These are phyloP conservation scores for Ceratitis capitata DNA, from an alignment of 1,140 invertebrate genomes.

Conservation along the genomic window DNA sequence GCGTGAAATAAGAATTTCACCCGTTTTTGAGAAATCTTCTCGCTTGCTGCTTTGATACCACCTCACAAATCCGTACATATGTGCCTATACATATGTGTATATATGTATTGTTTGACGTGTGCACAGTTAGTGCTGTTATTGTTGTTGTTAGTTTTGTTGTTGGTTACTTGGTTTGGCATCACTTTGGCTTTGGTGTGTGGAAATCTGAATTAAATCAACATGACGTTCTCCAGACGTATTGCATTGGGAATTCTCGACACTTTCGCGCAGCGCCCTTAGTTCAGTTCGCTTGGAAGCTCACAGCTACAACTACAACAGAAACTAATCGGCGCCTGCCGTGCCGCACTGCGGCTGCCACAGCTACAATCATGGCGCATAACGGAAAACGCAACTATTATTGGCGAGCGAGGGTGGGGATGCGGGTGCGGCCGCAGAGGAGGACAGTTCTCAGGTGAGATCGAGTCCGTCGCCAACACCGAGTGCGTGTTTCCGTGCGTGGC, in stretches of 20 bases:
- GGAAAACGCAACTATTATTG: not conserved
- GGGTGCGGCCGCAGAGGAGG: not conserved
- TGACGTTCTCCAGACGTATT: constrained; percentile 39
- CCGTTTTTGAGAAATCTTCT: not conserved
- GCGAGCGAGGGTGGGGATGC: not conserved
- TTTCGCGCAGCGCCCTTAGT: not conserved
- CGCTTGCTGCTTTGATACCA: not conserved
- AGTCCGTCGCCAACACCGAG: not conserved
- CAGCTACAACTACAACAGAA: no score
- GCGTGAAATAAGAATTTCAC: constrained; percentile 43
- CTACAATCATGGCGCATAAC: not conserved
- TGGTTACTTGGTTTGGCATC: not conserved
- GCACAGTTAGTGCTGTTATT: not conserved
- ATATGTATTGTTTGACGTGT: not conserved
- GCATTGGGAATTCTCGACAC: constrained; percentile 39
- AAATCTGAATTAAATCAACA: constrained; percentile 43
- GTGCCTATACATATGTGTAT: no score
- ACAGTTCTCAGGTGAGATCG: not conserved
- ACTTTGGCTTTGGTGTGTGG: not conserved
- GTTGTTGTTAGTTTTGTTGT: not conserved
- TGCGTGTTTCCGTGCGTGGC: not conserved
- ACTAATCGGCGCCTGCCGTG: not conserved
- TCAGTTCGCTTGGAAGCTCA: no score
- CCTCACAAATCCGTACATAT: no score
- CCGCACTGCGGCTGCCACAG: not conserved